These are phyloP conservation scores for Lophotis ruficrista DNA, from an alignment of 2,113 vertebrate genomes.

Conservation along the genomic window DNA sequence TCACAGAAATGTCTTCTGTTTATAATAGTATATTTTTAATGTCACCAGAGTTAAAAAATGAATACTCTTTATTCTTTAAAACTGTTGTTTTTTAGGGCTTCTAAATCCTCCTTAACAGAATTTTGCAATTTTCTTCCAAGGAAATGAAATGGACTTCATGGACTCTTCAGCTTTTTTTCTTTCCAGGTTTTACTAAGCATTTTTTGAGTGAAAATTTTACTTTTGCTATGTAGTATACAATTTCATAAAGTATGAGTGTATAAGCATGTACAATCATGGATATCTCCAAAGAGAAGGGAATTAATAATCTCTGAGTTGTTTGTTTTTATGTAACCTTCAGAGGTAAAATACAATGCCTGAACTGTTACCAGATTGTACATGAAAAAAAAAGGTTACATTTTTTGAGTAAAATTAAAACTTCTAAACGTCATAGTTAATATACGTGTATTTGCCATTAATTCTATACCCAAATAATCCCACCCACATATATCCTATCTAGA, in stretches of 20 bases:
- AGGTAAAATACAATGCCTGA: neutral
- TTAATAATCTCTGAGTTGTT: neutral
- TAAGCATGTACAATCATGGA: neutral
- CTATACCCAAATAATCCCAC: neutral
- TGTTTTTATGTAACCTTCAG: neutral
- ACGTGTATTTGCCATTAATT: neutral
- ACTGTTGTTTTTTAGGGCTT: neutral
- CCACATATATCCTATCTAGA: neutral
- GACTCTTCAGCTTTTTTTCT: neutral
- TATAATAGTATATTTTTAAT: neutral
- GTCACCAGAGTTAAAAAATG: neutral
- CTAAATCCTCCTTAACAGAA: neutral
- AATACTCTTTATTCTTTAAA: conserved; percentile 12
- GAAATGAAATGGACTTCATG: neutral
- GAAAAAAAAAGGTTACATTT: neutral
- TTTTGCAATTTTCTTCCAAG: neutral
- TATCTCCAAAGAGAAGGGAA: neutral
- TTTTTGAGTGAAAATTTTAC: neutral
- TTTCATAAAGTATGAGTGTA: neutral
- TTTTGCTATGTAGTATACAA: neutral
- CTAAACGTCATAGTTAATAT: neutral
- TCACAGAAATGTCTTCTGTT: neutral
- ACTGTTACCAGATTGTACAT: neutral
- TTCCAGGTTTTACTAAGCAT: neutral
- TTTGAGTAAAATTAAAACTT: neutral